Conservation (phyloP, 2,797 vertebrate species). For the Phoeniculus purpureus region DNA sequence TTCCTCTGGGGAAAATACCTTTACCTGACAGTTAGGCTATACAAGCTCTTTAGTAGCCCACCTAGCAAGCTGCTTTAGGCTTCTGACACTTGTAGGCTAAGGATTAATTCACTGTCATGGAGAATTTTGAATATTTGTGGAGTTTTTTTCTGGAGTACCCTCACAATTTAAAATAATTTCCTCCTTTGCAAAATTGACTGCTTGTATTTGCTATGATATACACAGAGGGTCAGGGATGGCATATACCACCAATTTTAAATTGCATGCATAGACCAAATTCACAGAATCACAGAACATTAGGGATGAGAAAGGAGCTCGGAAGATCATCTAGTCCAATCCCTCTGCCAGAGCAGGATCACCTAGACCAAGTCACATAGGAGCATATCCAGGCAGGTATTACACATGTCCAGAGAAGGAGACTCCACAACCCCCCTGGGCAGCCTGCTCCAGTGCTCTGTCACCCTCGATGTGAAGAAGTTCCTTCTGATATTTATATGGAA, state of each 20-base stretch:
- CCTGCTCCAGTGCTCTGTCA: too few species aligned
- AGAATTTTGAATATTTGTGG: not conserved
- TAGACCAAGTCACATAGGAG: too few species aligned
- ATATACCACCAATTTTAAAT: not conserved
- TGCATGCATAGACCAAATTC: not conserved
- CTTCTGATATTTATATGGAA: too few species aligned
- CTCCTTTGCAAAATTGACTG: not conserved
- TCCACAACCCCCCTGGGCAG: too few species aligned
- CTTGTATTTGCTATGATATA: not conserved
- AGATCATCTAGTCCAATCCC: too few species aligned
- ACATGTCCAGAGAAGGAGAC: too few species aligned
- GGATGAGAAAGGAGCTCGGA: too few species aligned
- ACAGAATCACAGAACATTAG: too few species aligned
- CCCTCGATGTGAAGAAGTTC: too few species aligned
- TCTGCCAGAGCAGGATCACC: too few species aligned
- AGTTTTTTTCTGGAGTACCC: not conserved
- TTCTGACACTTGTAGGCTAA: not conserved
- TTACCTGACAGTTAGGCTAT: not conserved
- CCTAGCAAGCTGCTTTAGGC: conserved; percentile 31
- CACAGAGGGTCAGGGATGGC: not conserved
- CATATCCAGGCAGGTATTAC: too few species aligned
- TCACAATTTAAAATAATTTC: not conserved
- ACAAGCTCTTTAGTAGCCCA: conserved; percentile 1
- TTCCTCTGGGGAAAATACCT: conserved; percentile 59
- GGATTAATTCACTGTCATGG: not conserved